Conservation (phyloP, 2,113 vertebrate species). For the Forbesichthys papilliferus region DNA sequence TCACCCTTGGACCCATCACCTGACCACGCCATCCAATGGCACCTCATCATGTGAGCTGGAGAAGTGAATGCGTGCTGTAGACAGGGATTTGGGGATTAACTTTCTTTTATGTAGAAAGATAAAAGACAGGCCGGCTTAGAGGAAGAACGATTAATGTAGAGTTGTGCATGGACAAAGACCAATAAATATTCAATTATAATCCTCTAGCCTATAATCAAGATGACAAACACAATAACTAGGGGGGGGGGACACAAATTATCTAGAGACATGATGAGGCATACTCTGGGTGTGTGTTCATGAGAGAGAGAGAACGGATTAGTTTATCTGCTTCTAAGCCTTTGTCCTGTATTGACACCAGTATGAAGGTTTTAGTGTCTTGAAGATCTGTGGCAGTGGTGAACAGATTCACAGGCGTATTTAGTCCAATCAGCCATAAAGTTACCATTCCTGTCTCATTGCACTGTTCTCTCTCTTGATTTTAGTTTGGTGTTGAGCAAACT, state of each 20-base stretch:
- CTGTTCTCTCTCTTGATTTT: background rate
- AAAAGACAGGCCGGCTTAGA: slow-evolving; percentile 70
- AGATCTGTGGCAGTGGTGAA: background rate
- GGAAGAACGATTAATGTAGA: slow-evolving; percentile 69
- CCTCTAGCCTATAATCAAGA: slow-evolving; percentile 65
- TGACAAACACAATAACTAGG: slow-evolving; percentile 57
- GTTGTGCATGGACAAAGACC: slow-evolving; percentile 70
- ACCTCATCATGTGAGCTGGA: slow-evolving; percentile 51
- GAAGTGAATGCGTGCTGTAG: slow-evolving; percentile 63
- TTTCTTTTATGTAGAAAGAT: slow-evolving; percentile 72
- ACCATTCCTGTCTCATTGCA: background rate
- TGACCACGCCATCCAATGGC: slow-evolving; percentile 37
- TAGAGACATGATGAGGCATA: slow-evolving; percentile 9
- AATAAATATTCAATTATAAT: slow-evolving; percentile 73
- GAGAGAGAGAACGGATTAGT: slow-evolving; percentile 8
- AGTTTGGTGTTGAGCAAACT: no score
- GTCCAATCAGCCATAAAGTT: background rate
- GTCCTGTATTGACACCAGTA: background rate
- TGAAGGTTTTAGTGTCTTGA: background rate
- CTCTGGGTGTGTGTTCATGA: slow-evolving; percentile 6
- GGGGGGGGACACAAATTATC: slow-evolving; percentile 37
- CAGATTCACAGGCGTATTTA: background rate
- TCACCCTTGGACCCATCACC: slow-evolving; percentile 39
- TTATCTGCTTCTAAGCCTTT: background rate
- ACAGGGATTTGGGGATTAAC: slow-evolving; percentile 74